Evolutionary conservation across 2,888 invertebrate species (phyloP).

Genomic region (Clunio marinus): DNA sequence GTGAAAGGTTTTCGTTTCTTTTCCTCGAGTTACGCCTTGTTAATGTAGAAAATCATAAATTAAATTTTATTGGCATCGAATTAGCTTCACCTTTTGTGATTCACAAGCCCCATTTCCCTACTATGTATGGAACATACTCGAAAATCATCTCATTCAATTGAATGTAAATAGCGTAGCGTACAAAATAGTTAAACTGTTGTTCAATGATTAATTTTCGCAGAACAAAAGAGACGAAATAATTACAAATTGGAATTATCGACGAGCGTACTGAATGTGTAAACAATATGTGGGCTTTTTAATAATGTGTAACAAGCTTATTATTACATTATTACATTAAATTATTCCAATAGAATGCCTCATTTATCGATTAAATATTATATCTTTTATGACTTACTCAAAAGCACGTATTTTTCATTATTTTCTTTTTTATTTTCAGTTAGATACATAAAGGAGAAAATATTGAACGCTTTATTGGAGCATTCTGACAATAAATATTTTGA

Average conservation of each 20-base stretch:
- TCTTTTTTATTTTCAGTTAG: too few species aligned
- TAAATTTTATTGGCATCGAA: constrained; percentile 20
- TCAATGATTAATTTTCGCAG: constrained; percentile 7
- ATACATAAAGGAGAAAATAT: too few species aligned
- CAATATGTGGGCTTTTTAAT: background rate
- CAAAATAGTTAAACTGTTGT: background rate
- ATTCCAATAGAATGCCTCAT: background rate
- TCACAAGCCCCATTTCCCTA: background rate
- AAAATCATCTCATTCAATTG: background rate
- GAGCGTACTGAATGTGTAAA: background rate
- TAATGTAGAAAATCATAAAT: background rate
- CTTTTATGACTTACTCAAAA: too few species aligned
- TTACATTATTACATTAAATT: constrained; percentile 13
- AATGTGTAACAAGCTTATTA: constrained; percentile 7
- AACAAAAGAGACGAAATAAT: constrained; percentile 5
- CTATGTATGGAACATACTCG: background rate
- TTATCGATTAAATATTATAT: constrained; percentile 24
- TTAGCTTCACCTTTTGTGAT: background rate
- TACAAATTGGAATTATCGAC: background rate
- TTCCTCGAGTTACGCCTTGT: constrained; percentile 16
- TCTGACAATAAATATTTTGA: too few species aligned
- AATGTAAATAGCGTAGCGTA: constrained; percentile 2
- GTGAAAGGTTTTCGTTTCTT: constrained; percentile 23
- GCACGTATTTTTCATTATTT: too few species aligned
- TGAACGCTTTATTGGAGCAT: too few species aligned